Conservation (phyloP, 2,797 vertebrate species). For the Streptopelia turtur region DNA sequence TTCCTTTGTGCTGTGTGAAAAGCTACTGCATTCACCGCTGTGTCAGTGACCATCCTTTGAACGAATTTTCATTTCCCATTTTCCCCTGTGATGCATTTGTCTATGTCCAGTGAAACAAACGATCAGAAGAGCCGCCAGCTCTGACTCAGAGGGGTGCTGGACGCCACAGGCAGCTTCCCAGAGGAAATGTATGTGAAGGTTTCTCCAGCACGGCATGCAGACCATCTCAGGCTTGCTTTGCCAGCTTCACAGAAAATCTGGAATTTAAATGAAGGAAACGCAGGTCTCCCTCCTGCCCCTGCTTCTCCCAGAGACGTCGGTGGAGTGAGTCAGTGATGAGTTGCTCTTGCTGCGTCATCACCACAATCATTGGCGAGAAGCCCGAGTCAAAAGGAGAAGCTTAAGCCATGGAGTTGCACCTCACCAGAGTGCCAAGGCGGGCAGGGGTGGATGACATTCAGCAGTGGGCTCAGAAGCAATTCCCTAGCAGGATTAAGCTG, state of each 20-base stretch:
- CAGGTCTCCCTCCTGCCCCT: neutral
- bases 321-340: constrained; percentile 52
- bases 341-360: neutral
- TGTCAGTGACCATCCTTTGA: neutral
- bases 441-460: constrained; percentile 13
- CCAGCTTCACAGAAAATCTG: constrained; percentile 4
- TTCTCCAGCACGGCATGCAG: neutral
- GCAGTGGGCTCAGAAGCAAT: neutral
- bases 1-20: neutral
- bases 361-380: neutral
- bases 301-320: neutral
- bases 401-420: neutral
- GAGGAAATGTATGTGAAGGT: neutral
- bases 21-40: rapidly evolving
- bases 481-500: constrained; percentile 20
- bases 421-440: neutral
- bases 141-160: constrained; percentile 26
- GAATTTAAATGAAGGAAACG: neutral
- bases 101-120: neutral
- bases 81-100: neutral
- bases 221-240: neutral
- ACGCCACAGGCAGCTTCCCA: constrained; percentile 1
- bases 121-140: neutral
- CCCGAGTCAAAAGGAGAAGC: neutral
- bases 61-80: neutral